A percentile compares a stretch with the other conserved stretches of the same genome.
Conservation (phyloP, 30 jellyfish, hydroid and myxozoan genomes). For the Aurelia sp. region DNA sequence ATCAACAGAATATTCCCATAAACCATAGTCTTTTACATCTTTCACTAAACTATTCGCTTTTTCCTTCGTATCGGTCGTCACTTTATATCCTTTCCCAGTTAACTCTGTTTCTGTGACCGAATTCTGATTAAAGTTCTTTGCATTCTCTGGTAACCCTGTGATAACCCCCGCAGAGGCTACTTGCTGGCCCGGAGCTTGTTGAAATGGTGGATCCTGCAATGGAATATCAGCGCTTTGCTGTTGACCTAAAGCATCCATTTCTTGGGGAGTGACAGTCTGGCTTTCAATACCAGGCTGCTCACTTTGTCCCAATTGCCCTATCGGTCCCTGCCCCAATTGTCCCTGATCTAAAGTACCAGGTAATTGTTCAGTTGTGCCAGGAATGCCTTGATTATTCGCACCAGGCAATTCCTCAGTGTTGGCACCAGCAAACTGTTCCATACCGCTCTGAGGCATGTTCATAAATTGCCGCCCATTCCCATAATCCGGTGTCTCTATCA, state of each 20-base stretch:
- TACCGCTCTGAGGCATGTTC: constrained; percentile 46
- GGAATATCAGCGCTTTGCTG: constrained; percentile 22
- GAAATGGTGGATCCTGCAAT: constrained; percentile 23
- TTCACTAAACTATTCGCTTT: constrained; percentile 80
- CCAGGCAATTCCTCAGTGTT: constrained; percentile 17
- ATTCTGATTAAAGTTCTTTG: constrained; percentile 44
- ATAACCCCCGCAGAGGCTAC: constrained; percentile 37
- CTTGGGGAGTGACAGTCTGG: constrained; percentile 16
- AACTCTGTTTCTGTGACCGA: constrained; percentile 50
- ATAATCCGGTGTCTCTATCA: constrained; percentile 26
- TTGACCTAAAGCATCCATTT: constrained; percentile 33
- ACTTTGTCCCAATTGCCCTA: neutral
- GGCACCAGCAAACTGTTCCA: constrained; percentile 48
- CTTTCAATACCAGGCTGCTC: constrained; percentile 19
- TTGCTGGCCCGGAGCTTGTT: constrained; percentile 35
- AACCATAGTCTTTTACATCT: constrained; percentile 79
- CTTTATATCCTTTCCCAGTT: constrained; percentile 54
- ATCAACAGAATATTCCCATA: constrained; percentile 90
- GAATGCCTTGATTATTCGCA: neutral
- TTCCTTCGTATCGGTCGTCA: constrained; percentile 68
- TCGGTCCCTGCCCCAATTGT: neutral
- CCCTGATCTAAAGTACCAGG: constrained; percentile 16
- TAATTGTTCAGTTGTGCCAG: constrained; percentile 13
- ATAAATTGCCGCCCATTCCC: constrained; percentile 23
- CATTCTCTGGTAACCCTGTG: constrained; percentile 43